phyloP scores from a whole-genome alignment of 2,797 vertebrate species.

The Artibeus jamaicensis region DNA sequence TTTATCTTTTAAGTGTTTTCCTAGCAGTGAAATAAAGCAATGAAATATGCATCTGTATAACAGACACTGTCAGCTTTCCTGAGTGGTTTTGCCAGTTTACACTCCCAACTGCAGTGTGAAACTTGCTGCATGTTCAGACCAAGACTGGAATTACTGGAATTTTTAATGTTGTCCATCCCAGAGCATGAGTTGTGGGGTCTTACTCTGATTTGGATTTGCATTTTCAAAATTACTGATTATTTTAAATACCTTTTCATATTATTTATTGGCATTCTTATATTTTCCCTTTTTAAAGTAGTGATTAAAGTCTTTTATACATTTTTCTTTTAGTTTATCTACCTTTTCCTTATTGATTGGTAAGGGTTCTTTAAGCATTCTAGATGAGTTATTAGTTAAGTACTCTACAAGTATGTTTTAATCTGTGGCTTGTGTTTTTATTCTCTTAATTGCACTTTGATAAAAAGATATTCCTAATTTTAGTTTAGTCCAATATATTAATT shows the following conservation, averaged over 20 bases:
- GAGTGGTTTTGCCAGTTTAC: neutral
- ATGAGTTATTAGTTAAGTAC: neutral
- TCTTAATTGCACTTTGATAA: neutral
- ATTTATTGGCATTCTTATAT: neutral
- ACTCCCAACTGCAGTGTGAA: neutral
- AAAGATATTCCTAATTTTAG: neutral
- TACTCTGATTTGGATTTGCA: neutral
- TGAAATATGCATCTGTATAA: neutral
- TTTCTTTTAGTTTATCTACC: neutral
- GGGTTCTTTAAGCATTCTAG: neutral
- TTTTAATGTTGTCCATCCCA: neutral
- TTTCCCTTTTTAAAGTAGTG: neutral
- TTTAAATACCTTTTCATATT: neutral
- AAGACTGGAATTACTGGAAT: neutral
- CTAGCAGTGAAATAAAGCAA: neutral
- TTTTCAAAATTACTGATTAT: neutral
- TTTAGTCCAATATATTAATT: neutral
- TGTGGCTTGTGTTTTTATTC: neutral
- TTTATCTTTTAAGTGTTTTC: neutral
- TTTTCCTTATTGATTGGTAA: neutral
- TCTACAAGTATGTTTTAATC: neutral
- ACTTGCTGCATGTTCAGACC: neutral
- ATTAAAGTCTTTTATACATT: neutral
- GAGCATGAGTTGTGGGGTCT: neutral
- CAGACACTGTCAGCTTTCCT: neutral